Percentiles rank a stretch among this genome's conserved stretches.
These are phyloP conservation scores for Clanis bilineata DNA, from an alignment of 2,888 invertebrate genomes.

Conservation along the genomic window DNA sequence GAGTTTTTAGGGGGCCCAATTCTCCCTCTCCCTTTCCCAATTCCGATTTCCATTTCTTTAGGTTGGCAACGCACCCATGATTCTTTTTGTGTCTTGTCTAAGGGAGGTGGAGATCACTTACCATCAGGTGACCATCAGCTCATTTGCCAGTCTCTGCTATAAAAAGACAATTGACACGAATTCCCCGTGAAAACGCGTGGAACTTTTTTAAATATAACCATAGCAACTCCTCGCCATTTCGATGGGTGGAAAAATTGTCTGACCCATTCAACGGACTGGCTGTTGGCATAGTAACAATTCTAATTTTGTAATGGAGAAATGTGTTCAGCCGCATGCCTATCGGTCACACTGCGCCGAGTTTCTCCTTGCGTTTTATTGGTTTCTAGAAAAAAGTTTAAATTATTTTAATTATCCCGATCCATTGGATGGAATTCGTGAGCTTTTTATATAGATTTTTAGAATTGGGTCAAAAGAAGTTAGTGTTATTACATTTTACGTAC, in stretches of 20 bases:
- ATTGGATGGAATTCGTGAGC: background rate
- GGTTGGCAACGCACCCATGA: too few relatives aligned
- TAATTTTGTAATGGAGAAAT: constrained; percentile 1
- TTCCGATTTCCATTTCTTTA: too few relatives aligned
- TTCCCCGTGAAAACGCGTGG: background rate
- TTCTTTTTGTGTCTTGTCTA: too few relatives aligned
- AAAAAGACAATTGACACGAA: background rate
- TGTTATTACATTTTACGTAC: background rate
- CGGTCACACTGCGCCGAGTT: background rate
- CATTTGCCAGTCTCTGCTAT: too few relatives aligned
- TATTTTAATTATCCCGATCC: background rate
- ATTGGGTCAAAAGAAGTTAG: background rate
- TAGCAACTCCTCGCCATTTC: constrained; percentile 20
- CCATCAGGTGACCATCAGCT: too few relatives aligned
- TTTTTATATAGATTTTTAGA: background rate
- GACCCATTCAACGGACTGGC: constrained; percentile 28
- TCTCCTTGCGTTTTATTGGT: background rate
- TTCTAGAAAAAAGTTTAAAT: background rate
- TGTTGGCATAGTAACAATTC: constrained; percentile 10
- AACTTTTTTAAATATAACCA: background rate
- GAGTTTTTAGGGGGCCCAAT: too few relatives aligned
- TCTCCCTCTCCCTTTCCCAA: too few relatives aligned
- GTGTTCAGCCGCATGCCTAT: background rate
- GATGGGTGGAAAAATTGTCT: constrained; percentile 37
- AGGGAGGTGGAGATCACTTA: too few relatives aligned